Evolutionary conservation across 2,113 vertebrate genomes (phyloP).

Genomic region (Eupsittula cactorum): DNA sequence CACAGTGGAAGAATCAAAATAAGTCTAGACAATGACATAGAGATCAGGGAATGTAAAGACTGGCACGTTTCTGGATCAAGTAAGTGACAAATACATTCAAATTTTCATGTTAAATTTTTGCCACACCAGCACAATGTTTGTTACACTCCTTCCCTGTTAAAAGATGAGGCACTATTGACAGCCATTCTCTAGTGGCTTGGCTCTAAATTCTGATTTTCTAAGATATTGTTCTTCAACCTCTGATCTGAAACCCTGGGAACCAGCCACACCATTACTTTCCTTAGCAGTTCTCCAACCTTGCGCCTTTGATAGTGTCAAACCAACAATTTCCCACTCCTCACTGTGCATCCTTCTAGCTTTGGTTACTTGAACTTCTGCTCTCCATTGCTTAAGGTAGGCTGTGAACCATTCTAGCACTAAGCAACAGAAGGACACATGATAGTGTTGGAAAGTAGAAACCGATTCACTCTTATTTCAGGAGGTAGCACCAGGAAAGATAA

Average conservation of each 20-base stretch:
- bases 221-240: background rate
- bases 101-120: background rate
- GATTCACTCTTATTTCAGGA: conserved; percentile 17
- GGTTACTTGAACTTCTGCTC: fast-evolving
- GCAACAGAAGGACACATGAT: background rate
- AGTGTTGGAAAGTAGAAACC: conserved; percentile 19
- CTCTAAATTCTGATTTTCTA: background rate
- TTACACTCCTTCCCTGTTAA: background rate
- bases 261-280: background rate
- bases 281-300: background rate
- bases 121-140: background rate
- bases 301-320: background rate
- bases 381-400: background rate
- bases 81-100: conserved; percentile 74
- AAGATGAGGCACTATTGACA: background rate
- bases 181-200: background rate
- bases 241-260: background rate
- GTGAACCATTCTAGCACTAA: background rate
- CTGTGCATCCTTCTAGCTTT: background rate
- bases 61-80: conserved; percentile 88
- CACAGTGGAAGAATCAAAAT: conserved; percentile 92
- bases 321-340: background rate
- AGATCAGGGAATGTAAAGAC: conserved; percentile 89
- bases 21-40: conserved; percentile 82
- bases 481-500: background rate